phyloP scores from a whole-genome alignment of 2,888 invertebrate species.

The Polydrusus tereticollis region DNA sequence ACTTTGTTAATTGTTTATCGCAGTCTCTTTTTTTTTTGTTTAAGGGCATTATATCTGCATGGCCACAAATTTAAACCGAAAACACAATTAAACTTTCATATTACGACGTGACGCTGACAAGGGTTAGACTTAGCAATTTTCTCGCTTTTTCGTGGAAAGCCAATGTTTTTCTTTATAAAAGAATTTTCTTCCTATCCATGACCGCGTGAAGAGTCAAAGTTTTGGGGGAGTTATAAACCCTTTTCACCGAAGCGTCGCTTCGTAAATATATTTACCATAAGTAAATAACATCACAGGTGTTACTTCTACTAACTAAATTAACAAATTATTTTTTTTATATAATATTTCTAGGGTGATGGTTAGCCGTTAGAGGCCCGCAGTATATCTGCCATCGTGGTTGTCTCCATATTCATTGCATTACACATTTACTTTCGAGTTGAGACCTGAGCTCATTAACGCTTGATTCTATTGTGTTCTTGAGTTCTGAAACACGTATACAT shows the following conservation, averaged over 20 bases:
- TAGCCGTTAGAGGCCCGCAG: constrained; percentile 58
- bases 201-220: not conserved
- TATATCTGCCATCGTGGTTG: constrained; percentile 65
- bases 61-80: constrained; percentile 39
- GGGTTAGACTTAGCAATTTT: constrained; percentile 28
- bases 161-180: constrained; percentile 16
- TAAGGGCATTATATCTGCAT: constrained; percentile 55
- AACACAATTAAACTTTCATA: constrained; percentile 25
- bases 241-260: constrained; percentile 28
- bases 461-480: constrained; percentile 97
- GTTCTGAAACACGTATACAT: constrained; percentile 77
- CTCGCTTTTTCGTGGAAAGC: not conserved
- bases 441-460: constrained; percentile 97
- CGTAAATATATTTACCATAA: constrained; percentile 37
- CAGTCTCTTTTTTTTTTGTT: constrained; percentile 66
- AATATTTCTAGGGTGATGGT: constrained; percentile 47
- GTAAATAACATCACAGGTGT: constrained; percentile 52
- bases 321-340: constrained; percentile 44
- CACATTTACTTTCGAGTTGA: constrained; percentile 96
- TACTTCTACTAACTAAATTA: constrained; percentile 51
- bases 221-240: not conserved
- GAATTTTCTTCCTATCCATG: not conserved
- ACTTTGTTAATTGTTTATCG: constrained; percentile 68
- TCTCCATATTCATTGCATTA: constrained; percentile 85
- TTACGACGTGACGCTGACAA: constrained; percentile 42